Evolutionary conservation across 2,113 vertebrate species (phyloP).

Genomic region (Morone saxatilis): DNA sequence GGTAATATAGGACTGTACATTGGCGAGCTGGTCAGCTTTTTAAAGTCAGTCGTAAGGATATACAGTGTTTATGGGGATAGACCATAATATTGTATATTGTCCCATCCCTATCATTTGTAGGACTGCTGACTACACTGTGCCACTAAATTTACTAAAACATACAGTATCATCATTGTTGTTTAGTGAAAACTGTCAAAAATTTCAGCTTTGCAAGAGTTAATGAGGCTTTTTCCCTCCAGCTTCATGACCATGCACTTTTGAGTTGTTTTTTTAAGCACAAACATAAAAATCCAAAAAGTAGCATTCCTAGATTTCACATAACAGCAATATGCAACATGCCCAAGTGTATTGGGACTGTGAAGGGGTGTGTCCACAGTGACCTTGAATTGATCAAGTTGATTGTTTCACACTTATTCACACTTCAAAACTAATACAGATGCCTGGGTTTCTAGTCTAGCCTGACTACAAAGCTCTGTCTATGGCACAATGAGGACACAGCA

Average conservation of each 20-base stretch:
- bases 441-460: neutral
- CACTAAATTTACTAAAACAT: neutral
- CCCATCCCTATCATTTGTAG: too few relatives aligned
- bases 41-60: too few relatives aligned
- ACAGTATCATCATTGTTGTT: neutral
- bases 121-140: neutral
- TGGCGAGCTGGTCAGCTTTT: too few relatives aligned
- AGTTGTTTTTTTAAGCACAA: too few relatives aligned
- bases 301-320: neutral
- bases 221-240: neutral
- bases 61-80: too few relatives aligned
- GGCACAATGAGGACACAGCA: slow-evolving; percentile 3
- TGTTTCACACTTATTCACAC: neutral
- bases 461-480: neutral
- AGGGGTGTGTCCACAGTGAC: neutral
- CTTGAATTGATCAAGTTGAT: neutral
- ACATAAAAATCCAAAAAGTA: neutral
- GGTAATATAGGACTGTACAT: too few relatives aligned
- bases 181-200: neutral
- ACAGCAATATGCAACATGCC: neutral
- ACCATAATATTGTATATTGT: too few relatives aligned
- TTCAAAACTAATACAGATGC: neutral
- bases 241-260: neutral
- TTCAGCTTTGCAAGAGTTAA: neutral
- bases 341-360: neutral